Base-by-base conservation (phyloP, 2,113 vertebrate species). In the Tricholaema leucomelas region DNA sequence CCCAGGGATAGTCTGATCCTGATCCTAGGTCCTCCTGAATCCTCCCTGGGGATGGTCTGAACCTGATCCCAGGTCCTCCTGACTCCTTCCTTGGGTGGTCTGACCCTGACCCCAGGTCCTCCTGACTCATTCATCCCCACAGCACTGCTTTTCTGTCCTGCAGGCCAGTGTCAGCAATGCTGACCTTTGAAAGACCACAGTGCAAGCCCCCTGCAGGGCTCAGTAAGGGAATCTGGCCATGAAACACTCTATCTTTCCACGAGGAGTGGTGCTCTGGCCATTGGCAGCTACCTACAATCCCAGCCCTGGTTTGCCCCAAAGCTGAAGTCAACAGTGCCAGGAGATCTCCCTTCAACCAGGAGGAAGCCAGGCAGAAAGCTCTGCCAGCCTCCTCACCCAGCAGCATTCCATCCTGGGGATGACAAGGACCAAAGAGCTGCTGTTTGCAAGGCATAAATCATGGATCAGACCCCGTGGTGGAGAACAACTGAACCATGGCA, bases 331-430 rank as follows among this genome's bases (percentile, higher is more conserved):
- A 7, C 2, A 6, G 56, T 28, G 63, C 7, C 35, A n/a, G 73
- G 80, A 86, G 81, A 65, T 1, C 59, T 10, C 44, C 44, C n/a
- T 36, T 24, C 28, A 50, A 73, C 23, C 44, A 42, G 36, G 70
- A 33, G 52, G 11, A 31, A 28, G 1, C 15, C 58, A 10, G 54
- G 21, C 20, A 27, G 9, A 9, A 2, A 16, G 20, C 30, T 61
- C 44, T 4, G 4, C 23, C 64, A 31, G 10, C 42, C 35, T 66
- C 40, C n/a, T 81, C 46, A 0, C 23, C 46, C 50, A 13, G 73
- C 23, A 14, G 0, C 1, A 0, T 12, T 81, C 9, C 4, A 7
- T 42, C 44, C 58, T 0, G 3, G 5, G 16, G 33, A 5, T 38
- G 19, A 25, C 0, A 2, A 71, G 52, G 56, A 88, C 85, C 33